Evolutionary conservation across 2,113 vertebrate species (phyloP), one percentile per base, ranked within the genome.

Genomic region (Onychorhynchus coronatus): DNA sequence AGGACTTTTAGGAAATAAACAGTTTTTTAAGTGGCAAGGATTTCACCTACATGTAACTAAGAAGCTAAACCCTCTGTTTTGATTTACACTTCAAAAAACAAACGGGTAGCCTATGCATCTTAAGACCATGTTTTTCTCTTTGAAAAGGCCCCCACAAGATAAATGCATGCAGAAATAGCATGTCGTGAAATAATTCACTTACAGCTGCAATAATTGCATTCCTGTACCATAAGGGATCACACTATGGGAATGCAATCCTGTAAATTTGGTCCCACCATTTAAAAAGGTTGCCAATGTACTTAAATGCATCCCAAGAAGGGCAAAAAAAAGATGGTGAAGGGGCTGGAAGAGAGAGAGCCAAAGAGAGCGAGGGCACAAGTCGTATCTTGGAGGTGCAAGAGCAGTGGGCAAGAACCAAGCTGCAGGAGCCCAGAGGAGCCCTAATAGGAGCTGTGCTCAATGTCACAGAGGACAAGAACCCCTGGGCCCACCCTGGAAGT

Each of bases 301-400:
- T 55, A 31, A 73, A 56, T 39, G 6, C 12, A n/a, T 73, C 14
- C 23, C 3, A 12, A 50, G 41, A 22, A 39, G 14, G 23, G 16
- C 46, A 61, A 17, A 0, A 17, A 0, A 0, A 62, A 50, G 53
- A 8, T 16, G 27, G 6, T 3, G 14, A 37, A 74, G 24, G 31
- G 47, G 11, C 12, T 41, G n/a, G 37, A 74, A n/a, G 44, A 67
- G 4, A 20, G 14, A 15, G 41, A 63, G 11, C 3, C 47, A 56
- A 41, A 35, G 18, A 37, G 21, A 63, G 21, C 15, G 41, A 70
- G 21, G 5, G 41, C 7, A 35, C 0, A 1, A 62, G 41, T 16
- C 6, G 21, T 12, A 13, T 46, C 28, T 46, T 35, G 20, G 21
- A 47, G 25, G 25, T 27, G 6, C 22, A 37, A 27, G 28, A 3